phyloP scores from a whole-genome alignment of 2,113 vertebrate species.

The Stigmatopora argus region DNA sequence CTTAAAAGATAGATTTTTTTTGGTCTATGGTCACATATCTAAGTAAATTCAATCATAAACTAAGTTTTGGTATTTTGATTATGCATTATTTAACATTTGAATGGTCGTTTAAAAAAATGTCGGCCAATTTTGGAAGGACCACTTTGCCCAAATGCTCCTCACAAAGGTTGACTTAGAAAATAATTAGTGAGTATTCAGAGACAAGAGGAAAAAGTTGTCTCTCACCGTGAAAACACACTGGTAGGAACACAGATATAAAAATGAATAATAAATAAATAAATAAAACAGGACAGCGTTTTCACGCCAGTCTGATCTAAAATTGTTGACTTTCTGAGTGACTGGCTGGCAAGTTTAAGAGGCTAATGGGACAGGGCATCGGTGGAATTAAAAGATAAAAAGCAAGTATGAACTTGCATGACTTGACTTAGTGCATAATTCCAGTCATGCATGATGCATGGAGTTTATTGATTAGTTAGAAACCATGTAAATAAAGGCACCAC shows the following conservation, averaged over 20 bases:
- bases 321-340: slow-evolving; percentile 32
- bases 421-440: background rate
- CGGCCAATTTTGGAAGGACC: too few species aligned
- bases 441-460: slow-evolving; percentile 8
- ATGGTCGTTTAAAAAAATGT: too few species aligned
- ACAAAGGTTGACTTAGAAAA: background rate
- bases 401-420: background rate
- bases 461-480: slow-evolving; percentile 47
- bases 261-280: background rate
- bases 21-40: too few species aligned
- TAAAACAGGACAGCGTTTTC: background rate
- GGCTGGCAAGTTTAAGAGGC: slow-evolving; percentile 41
- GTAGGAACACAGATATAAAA: background rate
- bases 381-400: background rate
- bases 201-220: background rate
- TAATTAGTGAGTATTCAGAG: background rate
- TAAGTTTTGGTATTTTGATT: too few species aligned
- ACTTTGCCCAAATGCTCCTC: background rate
- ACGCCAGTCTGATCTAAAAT: background rate
- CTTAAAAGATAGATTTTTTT: too few species aligned
- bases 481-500: slow-evolving; percentile 62
- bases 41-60: too few species aligned
- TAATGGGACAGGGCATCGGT: slow-evolving; percentile 32
- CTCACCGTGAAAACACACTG: background rate
- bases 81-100: too few species aligned